phyloP scores from a whole-genome alignment of 2,113 vertebrate species.

The Talpa occidentalis region DNA sequence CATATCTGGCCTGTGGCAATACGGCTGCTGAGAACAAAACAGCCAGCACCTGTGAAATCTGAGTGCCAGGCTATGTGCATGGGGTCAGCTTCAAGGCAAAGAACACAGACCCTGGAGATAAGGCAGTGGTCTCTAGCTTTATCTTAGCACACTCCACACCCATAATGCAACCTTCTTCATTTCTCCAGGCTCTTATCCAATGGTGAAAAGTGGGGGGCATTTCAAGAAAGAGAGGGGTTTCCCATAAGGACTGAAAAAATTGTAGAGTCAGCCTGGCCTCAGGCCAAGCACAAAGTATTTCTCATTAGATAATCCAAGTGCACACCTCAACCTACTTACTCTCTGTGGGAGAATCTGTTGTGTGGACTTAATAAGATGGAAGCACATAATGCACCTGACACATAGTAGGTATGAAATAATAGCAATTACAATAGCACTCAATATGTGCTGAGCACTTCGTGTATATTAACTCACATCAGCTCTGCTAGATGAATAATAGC shows the following conservation, averaged over 20 bases:
- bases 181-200: not conserved
- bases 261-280: not conserved
- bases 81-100: not conserved
- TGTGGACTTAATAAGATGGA: not conserved
- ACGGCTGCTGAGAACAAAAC: not conserved
- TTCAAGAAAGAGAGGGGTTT: not conserved
- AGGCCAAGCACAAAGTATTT: not conserved
- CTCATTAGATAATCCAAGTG: not conserved
- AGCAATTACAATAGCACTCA: not conserved
- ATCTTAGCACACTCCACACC: not conserved
- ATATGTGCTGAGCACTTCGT: not conserved
- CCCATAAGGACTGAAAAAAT: not conserved
- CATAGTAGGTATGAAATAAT: not conserved
- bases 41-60: not conserved
- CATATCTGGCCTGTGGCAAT: fast-evolving
- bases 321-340: not conserved
- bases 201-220: no score
- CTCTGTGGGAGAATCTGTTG: not conserved
- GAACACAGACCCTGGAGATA: fast-evolving
- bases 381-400: not conserved
- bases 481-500: not conserved
- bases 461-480: not conserved
- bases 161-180: not conserved
- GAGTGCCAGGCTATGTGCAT: not conserved
- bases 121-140: not conserved